Conservation (phyloP, 2,113 vertebrate species). For the Poeciliopsis turrubarensis region DNA sequence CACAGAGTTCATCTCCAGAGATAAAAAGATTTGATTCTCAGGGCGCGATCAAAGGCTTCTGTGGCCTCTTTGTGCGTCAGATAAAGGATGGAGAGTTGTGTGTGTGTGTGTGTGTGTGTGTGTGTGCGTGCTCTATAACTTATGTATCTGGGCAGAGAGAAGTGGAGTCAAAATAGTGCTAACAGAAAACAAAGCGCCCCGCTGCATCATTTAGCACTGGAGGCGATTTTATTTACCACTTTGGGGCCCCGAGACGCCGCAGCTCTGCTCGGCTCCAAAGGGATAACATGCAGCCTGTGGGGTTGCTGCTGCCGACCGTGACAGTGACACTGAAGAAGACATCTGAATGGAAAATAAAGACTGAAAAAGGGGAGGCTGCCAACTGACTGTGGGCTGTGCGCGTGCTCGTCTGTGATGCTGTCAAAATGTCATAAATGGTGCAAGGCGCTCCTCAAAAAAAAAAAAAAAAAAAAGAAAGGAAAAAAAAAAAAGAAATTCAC, state of each 20-base stretch:
- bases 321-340: conserved; percentile 34
- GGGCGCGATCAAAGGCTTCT: conserved; percentile 62
- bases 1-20: conserved; percentile 64
- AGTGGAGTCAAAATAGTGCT: conserved; percentile 18
- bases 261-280: conserved; percentile 58
- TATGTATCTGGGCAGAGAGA: conserved; percentile 22
- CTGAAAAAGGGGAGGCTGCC: conserved; percentile 25
- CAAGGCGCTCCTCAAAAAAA: conserved; percentile 34
- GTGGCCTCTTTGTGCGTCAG: conserved; percentile 58
- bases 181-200: conserved; percentile 46
- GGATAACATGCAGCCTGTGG: conserved; percentile 55
- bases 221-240: conserved; percentile 65
- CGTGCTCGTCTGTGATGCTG: conserved; percentile 47
- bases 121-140: conserved; percentile 27
- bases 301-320: conserved; percentile 44
- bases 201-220: conserved; percentile 38
- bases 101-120: neutral
- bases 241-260: conserved; percentile 49
- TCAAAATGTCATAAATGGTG: conserved; percentile 65
- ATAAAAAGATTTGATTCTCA: conserved; percentile 46
- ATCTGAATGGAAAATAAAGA: conserved; percentile 23
- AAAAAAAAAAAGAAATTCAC: conserved; percentile 25
- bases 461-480: conserved; percentile 2
- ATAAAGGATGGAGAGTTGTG: conserved; percentile 47
- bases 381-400: conserved; percentile 48